Conservation (phyloP, 1,140 invertebrate genomes). For the Probaryconus sp. region DNA sequence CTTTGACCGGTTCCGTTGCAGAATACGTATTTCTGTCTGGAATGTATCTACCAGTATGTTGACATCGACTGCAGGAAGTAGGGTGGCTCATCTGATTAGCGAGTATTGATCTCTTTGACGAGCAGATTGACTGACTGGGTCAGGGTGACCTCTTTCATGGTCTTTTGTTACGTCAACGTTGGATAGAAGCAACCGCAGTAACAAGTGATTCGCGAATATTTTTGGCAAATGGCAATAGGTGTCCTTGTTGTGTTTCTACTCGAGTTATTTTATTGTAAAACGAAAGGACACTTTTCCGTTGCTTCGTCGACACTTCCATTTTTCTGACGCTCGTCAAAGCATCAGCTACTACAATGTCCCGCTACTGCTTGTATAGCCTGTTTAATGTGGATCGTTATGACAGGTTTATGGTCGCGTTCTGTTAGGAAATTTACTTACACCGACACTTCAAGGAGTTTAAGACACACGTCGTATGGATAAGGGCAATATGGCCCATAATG, state of each 20-base stretch:
- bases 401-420: conserved; percentile 19
- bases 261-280: conserved; percentile 17
- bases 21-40: conserved; percentile 53
- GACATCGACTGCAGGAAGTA: conserved; percentile 62
- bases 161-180: conserved; percentile 49
- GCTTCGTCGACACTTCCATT: conserved; percentile 12
- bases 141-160: conserved; percentile 71
- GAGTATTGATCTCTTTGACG: conserved; percentile 73
- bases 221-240: conserved; percentile 12
- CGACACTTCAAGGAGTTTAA: conserved; percentile 23
- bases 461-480: conserved; percentile 36
- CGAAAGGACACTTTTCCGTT: background rate
- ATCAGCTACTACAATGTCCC: conserved; percentile 29
- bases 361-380: background rate
- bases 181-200: conserved; percentile 2
- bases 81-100: conserved; percentile 74
- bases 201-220: background rate
- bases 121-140: conserved; percentile 72
- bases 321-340: conserved; percentile 9
- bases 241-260: conserved; percentile 15
- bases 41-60: conserved; percentile 54
- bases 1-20: conserved; percentile 26
- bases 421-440: conserved; percentile 39
- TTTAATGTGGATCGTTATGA: conserved; percentile 32
- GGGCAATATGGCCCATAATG: conserved; percentile 61